Conservation (phyloP, 2,797 vertebrate species). For the Rousettus madagascariensis region DNA sequence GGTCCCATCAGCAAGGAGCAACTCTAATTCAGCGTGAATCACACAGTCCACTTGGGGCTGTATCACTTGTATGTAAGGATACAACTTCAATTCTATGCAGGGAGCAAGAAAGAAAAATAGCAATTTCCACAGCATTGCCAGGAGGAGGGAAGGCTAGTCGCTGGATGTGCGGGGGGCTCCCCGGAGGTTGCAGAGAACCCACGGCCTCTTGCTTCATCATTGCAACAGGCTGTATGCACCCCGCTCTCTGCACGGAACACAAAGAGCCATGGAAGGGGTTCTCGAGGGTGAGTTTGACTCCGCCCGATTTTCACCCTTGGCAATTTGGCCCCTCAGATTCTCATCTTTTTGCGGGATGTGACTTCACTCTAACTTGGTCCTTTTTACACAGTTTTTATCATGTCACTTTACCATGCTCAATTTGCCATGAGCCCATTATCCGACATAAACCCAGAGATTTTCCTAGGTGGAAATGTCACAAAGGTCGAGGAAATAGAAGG, state of each 20-base stretch:
- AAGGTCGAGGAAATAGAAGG: not conserved
- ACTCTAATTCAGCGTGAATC: not conserved
- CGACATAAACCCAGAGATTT: not conserved
- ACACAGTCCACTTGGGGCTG: not conserved
- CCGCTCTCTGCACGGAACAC: not conserved
- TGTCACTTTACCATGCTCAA: not conserved
- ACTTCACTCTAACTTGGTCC: not conserved
- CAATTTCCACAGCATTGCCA: not conserved
- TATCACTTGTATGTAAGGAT: not conserved
- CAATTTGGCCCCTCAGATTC: not conserved
- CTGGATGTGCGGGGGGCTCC: not conserved
- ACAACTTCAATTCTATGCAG: not conserved
- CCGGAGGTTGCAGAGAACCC: not conserved
- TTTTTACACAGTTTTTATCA: conserved; percentile 19
- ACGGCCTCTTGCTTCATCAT: fast-evolving
- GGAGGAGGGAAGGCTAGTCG: not conserved
- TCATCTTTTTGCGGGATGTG: not conserved
- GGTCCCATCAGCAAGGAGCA: not conserved
- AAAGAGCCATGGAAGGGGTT: not conserved
- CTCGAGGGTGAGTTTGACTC: not conserved
- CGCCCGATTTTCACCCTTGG: not conserved
- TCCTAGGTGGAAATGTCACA: not conserved
- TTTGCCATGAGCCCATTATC: not conserved
- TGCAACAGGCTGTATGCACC: not conserved
- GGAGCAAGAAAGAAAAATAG: not conserved